Conservation (phyloP, 2,888 invertebrate genomes). For the Orchesellides sinensis region DNA sequence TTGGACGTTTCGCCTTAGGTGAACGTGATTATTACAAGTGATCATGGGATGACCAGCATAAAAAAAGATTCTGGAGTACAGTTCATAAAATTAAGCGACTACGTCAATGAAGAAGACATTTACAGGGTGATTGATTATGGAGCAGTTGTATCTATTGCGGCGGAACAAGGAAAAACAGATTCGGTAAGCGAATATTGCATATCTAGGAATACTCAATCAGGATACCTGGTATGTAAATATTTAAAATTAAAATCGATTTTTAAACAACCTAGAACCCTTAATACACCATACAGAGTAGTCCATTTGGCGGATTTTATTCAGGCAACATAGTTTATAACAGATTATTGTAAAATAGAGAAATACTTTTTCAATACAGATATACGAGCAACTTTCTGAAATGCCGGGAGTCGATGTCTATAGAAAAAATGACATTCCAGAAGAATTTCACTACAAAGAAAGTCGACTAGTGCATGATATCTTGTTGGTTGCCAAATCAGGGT, state of each 20-base stretch:
- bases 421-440: constrained; percentile 77
- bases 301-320: too few species aligned
- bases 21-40: constrained; percentile 76
- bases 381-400: constrained; percentile 48
- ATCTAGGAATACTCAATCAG: not conserved
- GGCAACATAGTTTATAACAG: too few species aligned
- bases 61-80: constrained; percentile 71
- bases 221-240: not conserved
- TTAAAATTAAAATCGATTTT: too few species aligned
- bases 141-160: constrained; percentile 75
- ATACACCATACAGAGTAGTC: too few species aligned
- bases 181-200: constrained; percentile 3
- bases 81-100: constrained; percentile 74
- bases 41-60: constrained; percentile 76
- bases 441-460: constrained; percentile 77
- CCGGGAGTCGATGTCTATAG: constrained; percentile 76
- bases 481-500: constrained; percentile 77
- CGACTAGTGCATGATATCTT: constrained; percentile 77
- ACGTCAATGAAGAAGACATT: constrained; percentile 73
- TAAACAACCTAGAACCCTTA: too few species aligned
- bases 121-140: constrained; percentile 75
- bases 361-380: too few species aligned
- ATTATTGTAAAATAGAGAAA: too few species aligned
- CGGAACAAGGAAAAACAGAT: constrained; percentile 41
- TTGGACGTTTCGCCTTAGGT: constrained; percentile 70